These are phyloP conservation scores for Pygoscelis adeliae DNA, from an alignment of 2,113 vertebrate species.

Conservation along the genomic window DNA sequence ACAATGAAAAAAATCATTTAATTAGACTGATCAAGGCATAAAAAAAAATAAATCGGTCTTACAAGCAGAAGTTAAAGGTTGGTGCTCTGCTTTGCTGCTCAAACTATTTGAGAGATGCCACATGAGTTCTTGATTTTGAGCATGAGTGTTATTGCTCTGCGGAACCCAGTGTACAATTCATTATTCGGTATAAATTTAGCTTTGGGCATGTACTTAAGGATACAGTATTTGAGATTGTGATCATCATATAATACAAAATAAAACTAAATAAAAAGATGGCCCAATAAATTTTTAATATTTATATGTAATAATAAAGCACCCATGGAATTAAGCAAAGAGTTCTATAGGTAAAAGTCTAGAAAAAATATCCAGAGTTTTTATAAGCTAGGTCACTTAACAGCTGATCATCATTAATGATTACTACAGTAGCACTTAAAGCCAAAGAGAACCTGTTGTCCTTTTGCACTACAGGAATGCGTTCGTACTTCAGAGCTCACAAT, in stretches of 20 bases:
- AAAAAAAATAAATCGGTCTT: neutral
- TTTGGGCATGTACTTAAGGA: neutral
- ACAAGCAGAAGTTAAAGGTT: neutral
- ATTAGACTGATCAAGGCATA: neutral
- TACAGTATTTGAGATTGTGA: neutral
- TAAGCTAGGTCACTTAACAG: neutral
- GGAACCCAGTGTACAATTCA: neutral
- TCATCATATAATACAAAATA: neutral
- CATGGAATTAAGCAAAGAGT: neutral
- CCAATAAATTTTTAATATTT: neutral
- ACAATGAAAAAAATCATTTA: neutral
- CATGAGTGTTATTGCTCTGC: neutral
- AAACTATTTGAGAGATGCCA: neutral
- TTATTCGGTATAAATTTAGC: neutral
- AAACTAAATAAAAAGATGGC: neutral
- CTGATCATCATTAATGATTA: neutral
- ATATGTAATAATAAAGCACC: neutral
- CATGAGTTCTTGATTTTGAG: neutral
- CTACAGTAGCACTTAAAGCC: neutral
- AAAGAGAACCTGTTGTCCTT: neutral
- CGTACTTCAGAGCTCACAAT: neutral
- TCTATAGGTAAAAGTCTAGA: neutral
- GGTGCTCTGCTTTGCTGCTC: neutral
- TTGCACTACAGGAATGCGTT: accelerated
- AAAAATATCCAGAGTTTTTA: neutral